Conservation (phyloP, 2,888 invertebrate genomes). For the Hedychridium roseum region DNA sequence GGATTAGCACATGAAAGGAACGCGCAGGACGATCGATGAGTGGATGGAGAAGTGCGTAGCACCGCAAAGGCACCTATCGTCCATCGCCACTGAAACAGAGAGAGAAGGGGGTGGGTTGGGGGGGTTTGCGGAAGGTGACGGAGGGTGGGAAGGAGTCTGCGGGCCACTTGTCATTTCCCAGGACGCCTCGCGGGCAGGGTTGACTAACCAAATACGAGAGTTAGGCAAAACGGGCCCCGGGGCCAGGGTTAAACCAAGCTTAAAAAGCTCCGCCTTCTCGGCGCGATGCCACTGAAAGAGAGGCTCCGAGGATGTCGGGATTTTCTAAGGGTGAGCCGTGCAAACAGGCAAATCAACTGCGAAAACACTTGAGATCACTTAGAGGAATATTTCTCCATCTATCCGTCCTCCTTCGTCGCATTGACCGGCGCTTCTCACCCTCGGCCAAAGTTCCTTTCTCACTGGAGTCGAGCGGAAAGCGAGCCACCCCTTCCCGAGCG, state of each 20-base stretch:
- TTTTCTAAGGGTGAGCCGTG: conserved; percentile 22
- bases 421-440: too few species aligned
- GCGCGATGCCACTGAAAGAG: conserved; percentile 28
- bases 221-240: conserved; percentile 53
- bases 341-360: conserved; percentile 58
- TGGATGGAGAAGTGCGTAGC: conserved; percentile 1
- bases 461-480: too few species aligned
- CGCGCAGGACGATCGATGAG: conserved; percentile 9
- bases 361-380: conserved; percentile 58
- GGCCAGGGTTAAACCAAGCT: conserved; percentile 61
- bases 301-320: not conserved
- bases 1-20: conserved; percentile 61
- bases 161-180: conserved; percentile 63
- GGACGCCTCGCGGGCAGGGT: conserved; percentile 59
- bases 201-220: conserved; percentile 63
- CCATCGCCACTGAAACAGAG: not conserved
- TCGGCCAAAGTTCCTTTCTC: too few species aligned
- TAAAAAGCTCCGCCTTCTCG: conserved; percentile 41
- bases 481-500: too few species aligned
- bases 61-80: too few species aligned
- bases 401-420: not conserved
- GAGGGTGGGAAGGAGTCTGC: conserved; percentile 28
- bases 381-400: conserved; percentile 50
- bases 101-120: conserved; percentile 14
- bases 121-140: conserved; percentile 8